Conservation (phyloP, 2,113 vertebrate genomes). For the Triplophysa rosa region DNA sequence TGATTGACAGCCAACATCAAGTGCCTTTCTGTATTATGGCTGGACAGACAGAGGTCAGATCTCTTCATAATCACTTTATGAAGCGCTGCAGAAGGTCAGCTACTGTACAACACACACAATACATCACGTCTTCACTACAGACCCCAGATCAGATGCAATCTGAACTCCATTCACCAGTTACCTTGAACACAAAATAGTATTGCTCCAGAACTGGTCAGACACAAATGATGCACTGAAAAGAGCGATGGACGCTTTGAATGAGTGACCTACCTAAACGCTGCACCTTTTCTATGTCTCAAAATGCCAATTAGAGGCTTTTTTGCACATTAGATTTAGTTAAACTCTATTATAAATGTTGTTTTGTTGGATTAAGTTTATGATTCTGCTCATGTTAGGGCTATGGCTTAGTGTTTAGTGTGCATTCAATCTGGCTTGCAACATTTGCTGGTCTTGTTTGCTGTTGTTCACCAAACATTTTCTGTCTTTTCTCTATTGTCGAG, state of each 20-base stretch:
- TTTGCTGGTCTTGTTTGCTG: conserved; percentile 19
- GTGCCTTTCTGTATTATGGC: conserved; percentile 48
- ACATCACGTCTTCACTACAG: conserved; percentile 42
- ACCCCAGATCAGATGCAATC: conserved; percentile 54
- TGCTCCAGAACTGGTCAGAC: conserved; percentile 61
- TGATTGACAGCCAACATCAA: conserved; percentile 63
- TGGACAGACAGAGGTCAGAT: conserved; percentile 65
- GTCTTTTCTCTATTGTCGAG: too few relatives aligned
- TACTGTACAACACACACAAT: conserved; percentile 37
- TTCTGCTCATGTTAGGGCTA: too few relatives aligned
- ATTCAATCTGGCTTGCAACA: not conserved
- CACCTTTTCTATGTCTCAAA: conserved; percentile 22
- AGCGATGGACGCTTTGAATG: conserved; percentile 62
- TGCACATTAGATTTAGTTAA: not conserved
- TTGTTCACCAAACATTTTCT: conserved; percentile 34
- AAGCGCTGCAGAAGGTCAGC: conserved; percentile 69
- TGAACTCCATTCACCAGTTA: conserved; percentile 64
- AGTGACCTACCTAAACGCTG: conserved; percentile 54
- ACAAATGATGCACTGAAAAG: conserved; percentile 61
- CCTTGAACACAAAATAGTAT: conserved; percentile 64
- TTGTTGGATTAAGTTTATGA: too few relatives aligned
- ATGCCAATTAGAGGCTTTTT: conserved; percentile 32
- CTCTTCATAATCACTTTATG: conserved; percentile 69
- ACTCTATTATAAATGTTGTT: too few relatives aligned
- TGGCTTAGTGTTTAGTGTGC: too few relatives aligned